Conservation (phyloP, 2,797 vertebrate species). For the Lateolabrax maculatus region DNA sequence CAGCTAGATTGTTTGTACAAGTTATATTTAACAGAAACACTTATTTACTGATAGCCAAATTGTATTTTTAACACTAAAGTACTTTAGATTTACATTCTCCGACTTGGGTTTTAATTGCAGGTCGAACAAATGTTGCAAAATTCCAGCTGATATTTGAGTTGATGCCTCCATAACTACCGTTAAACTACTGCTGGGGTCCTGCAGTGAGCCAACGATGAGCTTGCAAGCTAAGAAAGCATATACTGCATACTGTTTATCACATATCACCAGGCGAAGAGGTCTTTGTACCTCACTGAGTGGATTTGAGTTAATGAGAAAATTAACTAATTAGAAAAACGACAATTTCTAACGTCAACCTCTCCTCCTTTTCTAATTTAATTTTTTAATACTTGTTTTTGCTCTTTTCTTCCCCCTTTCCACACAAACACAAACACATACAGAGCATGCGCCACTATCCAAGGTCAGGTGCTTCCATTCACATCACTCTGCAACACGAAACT, state of each 20-base stretch:
- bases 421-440: constrained; percentile 33
- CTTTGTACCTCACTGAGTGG: background rate
- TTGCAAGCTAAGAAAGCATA: too few species aligned
- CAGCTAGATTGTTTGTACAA: background rate
- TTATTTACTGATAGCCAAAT: background rate
- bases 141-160: background rate
- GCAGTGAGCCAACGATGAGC: constrained; percentile 4
- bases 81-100: background rate
- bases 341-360: background rate
- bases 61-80: background rate
- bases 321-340: background rate
- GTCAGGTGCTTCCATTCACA: constrained; percentile 73
- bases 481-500: constrained; percentile 49
- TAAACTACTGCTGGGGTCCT: constrained; percentile 10
- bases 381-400: background rate
- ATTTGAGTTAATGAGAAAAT: background rate
- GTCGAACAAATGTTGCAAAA: constrained; percentile 9
- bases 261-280: constrained; percentile 26
- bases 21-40: background rate
- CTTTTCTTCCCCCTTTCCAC: background rate
- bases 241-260: constrained; percentile 52
- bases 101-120: background rate
- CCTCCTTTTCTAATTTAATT: background rate
- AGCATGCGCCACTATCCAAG: constrained; percentile 71
- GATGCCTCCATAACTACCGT: background rate